These are phyloP conservation scores for Empidonax traillii DNA, from an alignment of 2,113 vertebrate species.

Conservation along the genomic window DNA sequence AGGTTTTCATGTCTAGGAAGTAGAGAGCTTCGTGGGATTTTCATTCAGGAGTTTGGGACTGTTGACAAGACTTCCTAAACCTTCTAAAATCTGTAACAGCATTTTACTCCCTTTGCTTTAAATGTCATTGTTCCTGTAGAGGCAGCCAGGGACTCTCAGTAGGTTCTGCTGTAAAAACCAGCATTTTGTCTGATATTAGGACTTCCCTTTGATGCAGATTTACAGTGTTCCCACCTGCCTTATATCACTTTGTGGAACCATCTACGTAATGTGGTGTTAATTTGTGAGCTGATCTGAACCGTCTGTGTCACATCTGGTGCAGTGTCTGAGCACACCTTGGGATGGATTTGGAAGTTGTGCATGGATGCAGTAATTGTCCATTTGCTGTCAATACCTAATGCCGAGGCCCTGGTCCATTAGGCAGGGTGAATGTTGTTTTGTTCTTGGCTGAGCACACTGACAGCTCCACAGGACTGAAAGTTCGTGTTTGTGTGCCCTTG, in stretches of 20 bases:
- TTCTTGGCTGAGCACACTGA: background rate
- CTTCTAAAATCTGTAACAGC: background rate
- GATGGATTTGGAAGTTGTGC: background rate
- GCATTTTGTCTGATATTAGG: background rate
- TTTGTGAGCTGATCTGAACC: background rate
- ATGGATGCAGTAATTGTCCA: background rate
- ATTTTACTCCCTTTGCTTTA: background rate
- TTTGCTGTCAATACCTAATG: accelerated
- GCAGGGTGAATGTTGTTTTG: background rate
- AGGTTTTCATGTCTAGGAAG: background rate
- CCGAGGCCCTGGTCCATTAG: background rate
- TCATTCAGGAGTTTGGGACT: background rate
- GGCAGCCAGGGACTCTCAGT: background rate
- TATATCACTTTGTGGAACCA: background rate
- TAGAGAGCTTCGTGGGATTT: background rate
- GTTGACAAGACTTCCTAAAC: background rate
- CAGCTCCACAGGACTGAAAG: background rate
- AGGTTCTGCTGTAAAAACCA: background rate
- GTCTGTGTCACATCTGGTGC: background rate
- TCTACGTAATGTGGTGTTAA: background rate
- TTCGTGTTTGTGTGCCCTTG: background rate
- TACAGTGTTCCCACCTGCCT: background rate
- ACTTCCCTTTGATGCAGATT: background rate
- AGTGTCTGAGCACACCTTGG: background rate
- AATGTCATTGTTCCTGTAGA: background rate